Conservation (phyloP, 2,888 invertebrate species). For the Tenodera sinensis region DNA sequence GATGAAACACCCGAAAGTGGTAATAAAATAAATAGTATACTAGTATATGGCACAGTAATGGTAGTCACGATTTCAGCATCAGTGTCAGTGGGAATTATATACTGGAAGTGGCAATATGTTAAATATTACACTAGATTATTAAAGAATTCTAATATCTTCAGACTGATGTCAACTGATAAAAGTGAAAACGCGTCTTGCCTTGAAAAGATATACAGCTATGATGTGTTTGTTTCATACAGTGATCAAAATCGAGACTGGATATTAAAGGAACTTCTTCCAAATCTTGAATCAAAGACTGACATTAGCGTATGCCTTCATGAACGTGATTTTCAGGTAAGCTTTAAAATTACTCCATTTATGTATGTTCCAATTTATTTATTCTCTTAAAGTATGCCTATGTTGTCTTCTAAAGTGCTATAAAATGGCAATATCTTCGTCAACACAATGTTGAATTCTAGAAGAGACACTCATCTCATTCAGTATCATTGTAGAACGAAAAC, state of each 20-base stretch:
- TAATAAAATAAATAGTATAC: not conserved
- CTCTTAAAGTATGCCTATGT: no score
- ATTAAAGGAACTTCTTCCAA: slow-evolving; percentile 57
- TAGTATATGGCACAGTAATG: not conserved
- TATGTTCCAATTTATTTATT: no score
- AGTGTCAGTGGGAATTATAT: slow-evolving; percentile 32
- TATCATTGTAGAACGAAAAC: no score
- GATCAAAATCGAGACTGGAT: slow-evolving; percentile 63
- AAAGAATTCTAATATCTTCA: slow-evolving; percentile 55
- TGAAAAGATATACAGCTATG: slow-evolving; percentile 50
- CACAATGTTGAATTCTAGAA: no score
- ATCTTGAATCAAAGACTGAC: slow-evolving; percentile 56
- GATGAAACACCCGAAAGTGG: not conserved
- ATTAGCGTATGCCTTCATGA: slow-evolving; percentile 66
- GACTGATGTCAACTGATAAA: slow-evolving; percentile 50
- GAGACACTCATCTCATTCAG: no score
- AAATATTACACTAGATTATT: slow-evolving; percentile 56
- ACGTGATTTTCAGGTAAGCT: slow-evolving; percentile 61
- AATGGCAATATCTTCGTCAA: no score
- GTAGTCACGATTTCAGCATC: not conserved
- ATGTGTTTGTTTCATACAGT: slow-evolving; percentile 68
- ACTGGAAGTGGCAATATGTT: slow-evolving; percentile 54
- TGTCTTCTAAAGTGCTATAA: no score
- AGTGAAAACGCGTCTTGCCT: slow-evolving; percentile 29
- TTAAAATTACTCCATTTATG: not conserved